Base-by-base conservation (phyloP, 2,888 invertebrate species). In the Melanophora roralis region DNA sequence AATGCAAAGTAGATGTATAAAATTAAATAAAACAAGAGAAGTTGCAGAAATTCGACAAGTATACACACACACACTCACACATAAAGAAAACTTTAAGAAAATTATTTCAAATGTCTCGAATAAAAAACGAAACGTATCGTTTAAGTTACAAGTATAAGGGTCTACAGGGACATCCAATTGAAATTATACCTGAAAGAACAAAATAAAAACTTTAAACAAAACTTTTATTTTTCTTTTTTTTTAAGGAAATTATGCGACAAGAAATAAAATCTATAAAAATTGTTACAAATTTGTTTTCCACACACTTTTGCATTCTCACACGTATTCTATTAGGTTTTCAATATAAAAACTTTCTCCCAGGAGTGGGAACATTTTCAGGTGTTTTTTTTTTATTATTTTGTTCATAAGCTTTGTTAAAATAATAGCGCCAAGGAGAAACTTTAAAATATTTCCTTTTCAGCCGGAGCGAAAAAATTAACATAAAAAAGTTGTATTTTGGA, bases 101-200 rank as follows among this genome's bases (percentile, higher is more conserved):
- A 76, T 76, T 55, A 69, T 76, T 76, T 69, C 57, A 76, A 76
- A 76, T 76, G 68, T 57, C 57, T 68, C 14, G 71, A 65, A 62
- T 32, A 57, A 40, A 43, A 64, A 65, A n/a, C 49, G 40, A 60
- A 75, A 59, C 62, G 51, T 32, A 68, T 43, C 40, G 69, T 76
- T 57, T 36, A 36, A 45, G 60, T 75, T 67, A 65, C 65, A 9
- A 59, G 9, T 49, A 49, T 43, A 16, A 16, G 34, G 45, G 82
- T 82, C 81, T 82, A 64, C 78, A 67, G 81, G 82, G 82, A 82
- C 78, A 81, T 78, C 74, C 83, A 83, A 82, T 83, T 83, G 83
- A 82, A 81, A 78, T 81, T 81, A 71, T 83, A 83, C 83, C 83
- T 83, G 83, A 82, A 73, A 81, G 82, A 64, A 64, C 34, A 36